phyloP scores from a whole-genome alignment of 2,113 vertebrate genomes.

The Podarcis muralis region DNA sequence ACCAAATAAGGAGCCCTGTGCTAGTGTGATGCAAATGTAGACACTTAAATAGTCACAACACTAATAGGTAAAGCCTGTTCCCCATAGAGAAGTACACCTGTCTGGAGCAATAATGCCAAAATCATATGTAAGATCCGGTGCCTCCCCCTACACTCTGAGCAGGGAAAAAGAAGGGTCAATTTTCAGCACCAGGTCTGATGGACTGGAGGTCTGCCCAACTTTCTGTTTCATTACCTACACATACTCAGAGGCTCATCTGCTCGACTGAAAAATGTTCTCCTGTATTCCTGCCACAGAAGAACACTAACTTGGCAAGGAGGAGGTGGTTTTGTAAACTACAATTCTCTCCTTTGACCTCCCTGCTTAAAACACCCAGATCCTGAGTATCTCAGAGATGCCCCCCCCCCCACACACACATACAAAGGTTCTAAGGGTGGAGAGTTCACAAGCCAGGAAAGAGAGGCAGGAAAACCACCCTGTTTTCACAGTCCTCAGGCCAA shows the following conservation, averaged over 20 bases:
- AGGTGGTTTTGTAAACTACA: neutral
- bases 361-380: neutral
- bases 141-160: neutral
- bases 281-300: neutral
- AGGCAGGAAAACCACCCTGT: conserved; percentile 14
- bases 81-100: neutral
- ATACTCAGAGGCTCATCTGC: neutral
- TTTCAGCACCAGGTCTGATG: neutral
- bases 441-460: conserved; percentile 3
- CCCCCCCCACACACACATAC: neutral
- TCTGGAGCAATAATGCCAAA: neutral
- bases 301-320: neutral
- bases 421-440: neutral
- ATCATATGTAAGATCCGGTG: neutral
- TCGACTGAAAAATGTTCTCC: neutral
- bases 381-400: neutral
- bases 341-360: neutral
- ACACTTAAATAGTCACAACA: neutral
- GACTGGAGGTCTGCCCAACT: neutral
- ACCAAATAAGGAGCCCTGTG: neutral
- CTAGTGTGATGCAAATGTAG: neutral
- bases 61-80: neutral
- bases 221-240: neutral
- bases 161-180: neutral
- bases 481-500: neutral